phyloP scores from a whole-genome alignment of 2,888 invertebrate species.

The Parasteatoda lunata region DNA sequence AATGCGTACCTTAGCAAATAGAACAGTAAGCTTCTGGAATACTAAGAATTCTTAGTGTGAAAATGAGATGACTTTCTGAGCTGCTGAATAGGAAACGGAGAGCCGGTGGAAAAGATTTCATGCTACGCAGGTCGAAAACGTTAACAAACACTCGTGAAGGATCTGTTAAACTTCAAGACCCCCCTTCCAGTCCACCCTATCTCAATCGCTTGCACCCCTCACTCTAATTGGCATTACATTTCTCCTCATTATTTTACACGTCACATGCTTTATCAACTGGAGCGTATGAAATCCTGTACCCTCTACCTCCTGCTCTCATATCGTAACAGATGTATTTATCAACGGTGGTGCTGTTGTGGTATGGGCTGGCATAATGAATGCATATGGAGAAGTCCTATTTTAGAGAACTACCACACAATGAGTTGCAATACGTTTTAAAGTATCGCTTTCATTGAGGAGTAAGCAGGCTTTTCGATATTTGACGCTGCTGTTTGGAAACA shows the following conservation, averaged over 20 bases:
- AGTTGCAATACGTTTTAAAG: too few relatives aligned
- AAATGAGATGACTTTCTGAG: constrained; percentile 55
- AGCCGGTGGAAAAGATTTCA: constrained; percentile 32
- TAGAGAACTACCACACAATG: not conserved
- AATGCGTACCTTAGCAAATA: constrained; percentile 33
- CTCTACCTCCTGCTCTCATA: constrained; percentile 5
- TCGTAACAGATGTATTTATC: constrained; percentile 63
- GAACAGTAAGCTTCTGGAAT: constrained; percentile 49
- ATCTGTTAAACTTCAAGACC: constrained; percentile 57
- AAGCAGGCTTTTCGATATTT: too few relatives aligned
- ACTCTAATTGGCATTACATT: constrained; percentile 64
- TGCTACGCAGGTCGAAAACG: constrained; percentile 56
- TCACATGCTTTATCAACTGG: constrained; percentile 49
- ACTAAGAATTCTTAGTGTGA: constrained; percentile 54
- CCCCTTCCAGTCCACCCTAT: constrained; percentile 8
- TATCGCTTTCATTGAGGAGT: too few relatives aligned
- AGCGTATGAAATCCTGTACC: constrained; percentile 30
- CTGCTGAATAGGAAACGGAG: constrained; percentile 23
- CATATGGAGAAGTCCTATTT: not conserved
- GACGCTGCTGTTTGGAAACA: too few relatives aligned
- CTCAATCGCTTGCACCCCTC: not conserved
- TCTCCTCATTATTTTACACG: constrained; percentile 66
- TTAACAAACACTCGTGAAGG: constrained; percentile 58
- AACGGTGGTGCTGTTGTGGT: constrained; percentile 21
- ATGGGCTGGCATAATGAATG: constrained; percentile 2